phyloP scores from a whole-genome alignment of 2,888 invertebrate species.

The Plagodis pulveraria region DNA sequence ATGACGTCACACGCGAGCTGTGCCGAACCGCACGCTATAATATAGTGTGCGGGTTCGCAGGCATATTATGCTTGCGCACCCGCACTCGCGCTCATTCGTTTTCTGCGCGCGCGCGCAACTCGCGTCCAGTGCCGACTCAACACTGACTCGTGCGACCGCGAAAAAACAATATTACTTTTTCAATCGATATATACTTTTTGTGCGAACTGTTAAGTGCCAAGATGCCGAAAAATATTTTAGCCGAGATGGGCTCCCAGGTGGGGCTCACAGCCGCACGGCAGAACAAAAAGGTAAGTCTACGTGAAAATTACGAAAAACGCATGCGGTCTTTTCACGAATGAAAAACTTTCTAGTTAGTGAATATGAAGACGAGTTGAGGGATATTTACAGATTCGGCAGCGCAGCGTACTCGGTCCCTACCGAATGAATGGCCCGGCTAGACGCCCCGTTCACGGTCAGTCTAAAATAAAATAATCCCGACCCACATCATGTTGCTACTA shows the following conservation, averaged over 20 bases:
- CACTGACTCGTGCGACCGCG: constrained; percentile 47
- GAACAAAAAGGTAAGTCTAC: constrained; percentile 66
- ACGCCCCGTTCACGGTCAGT: constrained; percentile 55
- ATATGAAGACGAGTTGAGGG: constrained; percentile 28
- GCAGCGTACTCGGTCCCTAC: constrained; percentile 43
- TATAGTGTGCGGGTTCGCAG: background rate
- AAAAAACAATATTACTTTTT: constrained; percentile 40
- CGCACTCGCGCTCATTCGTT: constrained; percentile 65
- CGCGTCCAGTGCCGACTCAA: constrained; percentile 54
- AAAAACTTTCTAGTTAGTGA: constrained; percentile 25
- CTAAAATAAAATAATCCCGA: constrained; percentile 71
- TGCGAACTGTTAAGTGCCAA: constrained; percentile 59
- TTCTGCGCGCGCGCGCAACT: constrained; percentile 67
- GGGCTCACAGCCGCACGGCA: constrained; percentile 73
- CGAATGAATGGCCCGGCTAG: constrained; percentile 64
- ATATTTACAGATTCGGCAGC: constrained; percentile 56
- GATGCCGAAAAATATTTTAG: constrained; percentile 79
- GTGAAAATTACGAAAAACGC: constrained; percentile 10
- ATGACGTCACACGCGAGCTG: constrained; percentile 30
- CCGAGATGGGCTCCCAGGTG: constrained; percentile 82
- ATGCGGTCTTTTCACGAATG: constrained; percentile 35
- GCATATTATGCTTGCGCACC: constrained; percentile 50
- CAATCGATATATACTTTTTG: constrained; percentile 25
- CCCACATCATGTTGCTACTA: constrained; percentile 53
- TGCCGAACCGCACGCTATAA: constrained; percentile 45